These are phyloP conservation scores for Pteropus alecto DNA, from an alignment of 2,113 vertebrate genomes.

Conservation along the genomic window DNA sequence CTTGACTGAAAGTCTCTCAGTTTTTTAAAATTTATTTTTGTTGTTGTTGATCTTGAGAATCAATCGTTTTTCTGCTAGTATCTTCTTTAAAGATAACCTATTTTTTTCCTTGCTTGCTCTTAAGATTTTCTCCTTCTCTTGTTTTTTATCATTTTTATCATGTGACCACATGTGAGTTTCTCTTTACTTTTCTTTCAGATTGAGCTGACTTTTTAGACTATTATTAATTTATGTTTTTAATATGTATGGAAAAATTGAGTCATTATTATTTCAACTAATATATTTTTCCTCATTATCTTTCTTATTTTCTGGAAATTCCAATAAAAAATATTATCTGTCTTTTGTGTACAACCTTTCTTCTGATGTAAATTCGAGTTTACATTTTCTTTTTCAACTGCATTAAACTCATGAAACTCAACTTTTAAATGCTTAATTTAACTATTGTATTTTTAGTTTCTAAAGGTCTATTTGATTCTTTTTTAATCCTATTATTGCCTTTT, in stretches of 20 bases:
- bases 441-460: not conserved
- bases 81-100: not conserved
- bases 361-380: not conserved
- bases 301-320: not conserved
- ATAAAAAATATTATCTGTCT: not conserved
- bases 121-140: not conserved
- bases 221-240: not conserved
- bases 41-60: not conserved
- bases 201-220: not conserved
- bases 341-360: not conserved
- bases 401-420: not conserved
- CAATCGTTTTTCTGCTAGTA: not conserved
- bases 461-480: not conserved
- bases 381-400: not conserved
- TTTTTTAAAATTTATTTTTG: no score
- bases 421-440: not conserved
- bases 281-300: not conserved
- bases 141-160: not conserved
- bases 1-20: no score
- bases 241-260: not conserved
- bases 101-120: not conserved
- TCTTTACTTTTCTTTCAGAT: not conserved
- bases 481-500: not conserved
- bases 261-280: not conserved
- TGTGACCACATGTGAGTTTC: not conserved